phyloP scores from a whole-genome alignment of 1,140 invertebrate species.

The Zaprionus ghesquierei region DNA sequence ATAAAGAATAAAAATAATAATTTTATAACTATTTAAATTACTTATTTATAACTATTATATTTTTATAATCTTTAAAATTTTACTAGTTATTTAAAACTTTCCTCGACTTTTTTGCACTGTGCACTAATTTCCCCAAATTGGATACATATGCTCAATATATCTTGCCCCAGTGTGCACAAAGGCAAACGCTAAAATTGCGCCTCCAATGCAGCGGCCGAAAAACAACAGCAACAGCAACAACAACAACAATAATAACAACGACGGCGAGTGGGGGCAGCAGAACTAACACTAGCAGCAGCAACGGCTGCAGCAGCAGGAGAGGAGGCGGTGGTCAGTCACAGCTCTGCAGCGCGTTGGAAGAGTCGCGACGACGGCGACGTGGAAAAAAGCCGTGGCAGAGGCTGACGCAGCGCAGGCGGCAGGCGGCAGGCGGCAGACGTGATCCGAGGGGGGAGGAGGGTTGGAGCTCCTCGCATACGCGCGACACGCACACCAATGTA shows the following conservation, averaged over 20 bases:
- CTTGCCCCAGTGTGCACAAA: constrained; percentile 54
- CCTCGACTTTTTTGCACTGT: not conserved
- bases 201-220: constrained; percentile 58
- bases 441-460: not conserved
- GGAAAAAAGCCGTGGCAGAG: constrained; percentile 42
- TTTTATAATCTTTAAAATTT: not conserved
- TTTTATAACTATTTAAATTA: too few species aligned
- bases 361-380: constrained; percentile 45
- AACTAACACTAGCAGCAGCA: constrained; percentile 44
- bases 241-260: too few species aligned
- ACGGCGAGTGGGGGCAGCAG: constrained; percentile 27
- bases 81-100: not conserved
- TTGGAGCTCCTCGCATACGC: constrained; percentile 31
- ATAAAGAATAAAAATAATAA: too few species aligned
- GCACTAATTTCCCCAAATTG: not conserved
- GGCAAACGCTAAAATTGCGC: constrained; percentile 47
- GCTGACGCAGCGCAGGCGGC: not conserved
- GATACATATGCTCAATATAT: not conserved
- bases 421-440: not conserved
- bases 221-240: constrained; percentile 61
- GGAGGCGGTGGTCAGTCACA: constrained; percentile 7
- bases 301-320: constrained; percentile 4
- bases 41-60: not conserved
- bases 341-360: constrained; percentile 32
- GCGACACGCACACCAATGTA: constrained; percentile 22